Evolutionary conservation across 2,888 invertebrate species (phyloP).

Genomic region (Holacanthella duospinosa): DNA sequence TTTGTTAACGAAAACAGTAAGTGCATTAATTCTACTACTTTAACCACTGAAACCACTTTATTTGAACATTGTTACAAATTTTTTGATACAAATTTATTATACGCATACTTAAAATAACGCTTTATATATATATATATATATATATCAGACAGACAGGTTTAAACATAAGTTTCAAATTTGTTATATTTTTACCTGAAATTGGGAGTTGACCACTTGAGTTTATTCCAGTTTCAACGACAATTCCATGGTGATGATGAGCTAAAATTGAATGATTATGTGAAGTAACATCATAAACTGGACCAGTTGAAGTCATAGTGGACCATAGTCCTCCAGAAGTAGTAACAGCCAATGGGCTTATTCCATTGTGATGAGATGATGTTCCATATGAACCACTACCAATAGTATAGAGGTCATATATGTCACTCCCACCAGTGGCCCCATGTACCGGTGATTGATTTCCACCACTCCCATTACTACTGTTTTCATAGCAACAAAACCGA

Average conservation of each 20-base stretch:
- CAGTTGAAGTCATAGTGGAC: background rate
- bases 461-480: background rate
- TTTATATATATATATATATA: no score
- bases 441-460: conserved; percentile 2
- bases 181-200: no score
- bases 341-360: background rate
- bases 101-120: no score
- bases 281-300: background rate
- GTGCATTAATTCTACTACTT: no score
- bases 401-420: background rate
- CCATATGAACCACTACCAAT: background rate
- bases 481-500: background rate
- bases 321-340: background rate
- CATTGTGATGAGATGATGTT: background rate
- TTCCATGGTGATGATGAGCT: background rate
- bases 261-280: background rate
- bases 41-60: no score
- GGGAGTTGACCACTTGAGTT: no score
- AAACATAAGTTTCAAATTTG: no score
- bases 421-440: background rate
- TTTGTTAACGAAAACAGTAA: no score
- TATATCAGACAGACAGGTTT: no score
- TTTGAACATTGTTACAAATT: no score
- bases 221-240: background rate
- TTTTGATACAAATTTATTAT: no score